A percentile compares a stretch with the other conserved stretches of the same genome.
Evolutionary conservation across 2,888 invertebrate species (phyloP).

Genomic region (Synergus itoensis): DNA sequence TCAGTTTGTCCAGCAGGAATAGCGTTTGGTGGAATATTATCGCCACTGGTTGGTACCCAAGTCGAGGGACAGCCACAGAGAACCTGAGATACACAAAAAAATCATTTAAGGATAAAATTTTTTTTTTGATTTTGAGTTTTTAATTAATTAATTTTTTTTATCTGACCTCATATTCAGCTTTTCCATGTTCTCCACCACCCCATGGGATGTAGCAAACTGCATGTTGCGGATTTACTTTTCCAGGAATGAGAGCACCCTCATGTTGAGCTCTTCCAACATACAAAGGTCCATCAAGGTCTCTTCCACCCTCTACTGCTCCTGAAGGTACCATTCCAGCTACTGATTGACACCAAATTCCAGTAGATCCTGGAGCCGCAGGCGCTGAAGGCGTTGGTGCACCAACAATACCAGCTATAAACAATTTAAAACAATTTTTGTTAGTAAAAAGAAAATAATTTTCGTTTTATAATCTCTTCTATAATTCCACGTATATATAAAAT

Average conservation of each 20-base stretch:
- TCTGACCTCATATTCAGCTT: slow-evolving; percentile 84
- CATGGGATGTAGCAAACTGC: slow-evolving; percentile 86
- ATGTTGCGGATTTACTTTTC: slow-evolving; percentile 87
- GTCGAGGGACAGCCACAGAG: slow-evolving; percentile 74
- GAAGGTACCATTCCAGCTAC: slow-evolving; percentile 85
- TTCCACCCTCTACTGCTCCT: slow-evolving; percentile 85
- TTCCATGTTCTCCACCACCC: slow-evolving; percentile 87
- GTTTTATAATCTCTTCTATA: not conserved
- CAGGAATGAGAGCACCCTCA: slow-evolving; percentile 88
- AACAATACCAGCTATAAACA: not conserved
- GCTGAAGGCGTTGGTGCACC: slow-evolving; percentile 39
- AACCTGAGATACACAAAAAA: slow-evolving; percentile 67
- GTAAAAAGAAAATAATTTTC: not conserved
- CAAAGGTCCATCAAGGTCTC: slow-evolving; percentile 82
- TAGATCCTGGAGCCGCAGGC: slow-evolving; percentile 64
- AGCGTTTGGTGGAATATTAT: slow-evolving; percentile 86
- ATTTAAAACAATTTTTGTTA: not conserved
- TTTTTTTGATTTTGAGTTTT: not conserved
- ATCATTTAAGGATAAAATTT: too few relatives aligned
- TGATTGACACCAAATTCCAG: slow-evolving; percentile 85
- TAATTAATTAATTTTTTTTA: not conserved
- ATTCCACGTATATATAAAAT: not conserved
- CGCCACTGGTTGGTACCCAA: slow-evolving; percentile 82
- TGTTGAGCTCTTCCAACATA: slow-evolving; percentile 86
- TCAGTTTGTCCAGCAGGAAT: slow-evolving; percentile 86